Base-by-base conservation (phyloP, 1,140 invertebrate species). In the Theocolax elegans region DNA sequence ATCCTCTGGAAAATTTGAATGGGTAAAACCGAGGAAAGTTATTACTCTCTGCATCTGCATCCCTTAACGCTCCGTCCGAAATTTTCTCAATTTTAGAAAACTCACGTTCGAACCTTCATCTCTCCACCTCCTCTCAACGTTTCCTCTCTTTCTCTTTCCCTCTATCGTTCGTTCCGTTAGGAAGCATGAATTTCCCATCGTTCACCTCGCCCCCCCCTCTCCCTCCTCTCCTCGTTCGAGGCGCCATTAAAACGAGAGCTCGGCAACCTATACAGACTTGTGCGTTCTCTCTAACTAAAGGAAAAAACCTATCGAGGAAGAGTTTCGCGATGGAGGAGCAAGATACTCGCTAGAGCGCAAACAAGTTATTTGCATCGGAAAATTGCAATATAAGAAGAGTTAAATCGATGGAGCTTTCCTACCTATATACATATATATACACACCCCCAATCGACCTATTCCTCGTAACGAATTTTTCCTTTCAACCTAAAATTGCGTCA, bases 41-140 rank as follows among this genome's bases (percentile, higher is more conserved):
- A 60, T 51, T 72, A 54, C 40, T 66, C 25, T n/a, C n/a, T n/a
- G 54, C 35, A 72, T 60, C 38, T 72, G 49, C 64, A 72, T 62
- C 35, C 42, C 56, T 62, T 49, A 54, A 48, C 17, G 25, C 15
- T 29, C 29, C 48, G 17, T n/a, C n/a, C n/a, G n/a, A 66, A 60
- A 71, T 71, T 65, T 71, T 71, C 62, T 65, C 53, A 67, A 72
- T 72, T 66, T 72, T 51, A 67, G 44, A 72, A 72, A 66, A 67
- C 56, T 60, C 59, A 56, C 60, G 58, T 68, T 64, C 27, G 19
- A 53, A 53, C 10, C 23, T 12, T 10, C n/a, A 27, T 15, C 44
- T 27, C 29, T 9, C 17, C 48, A 21, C 38, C 63, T 62, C 60
- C 44, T 40, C 40, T 51, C 48, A 60, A 53, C 13, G 4, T 35